Evolutionary conservation across 2,888 invertebrate species (phyloP).

Genomic region (Frankliniella intonsa): DNA sequence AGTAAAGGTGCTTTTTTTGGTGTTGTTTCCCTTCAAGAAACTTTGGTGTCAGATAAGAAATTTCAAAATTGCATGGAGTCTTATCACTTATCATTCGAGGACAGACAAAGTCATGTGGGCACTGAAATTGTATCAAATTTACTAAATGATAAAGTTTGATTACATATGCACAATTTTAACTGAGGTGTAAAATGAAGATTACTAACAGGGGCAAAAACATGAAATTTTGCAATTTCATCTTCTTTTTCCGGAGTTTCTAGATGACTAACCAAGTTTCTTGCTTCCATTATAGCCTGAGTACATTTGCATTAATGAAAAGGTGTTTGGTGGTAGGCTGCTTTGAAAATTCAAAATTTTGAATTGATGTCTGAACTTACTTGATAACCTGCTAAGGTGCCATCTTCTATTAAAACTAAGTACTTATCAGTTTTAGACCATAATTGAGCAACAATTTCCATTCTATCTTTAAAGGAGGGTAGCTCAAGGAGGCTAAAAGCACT

Average conservation of each 20-base stretch:
- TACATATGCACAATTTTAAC: constrained; percentile 24
- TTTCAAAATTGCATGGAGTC: constrained; percentile 74
- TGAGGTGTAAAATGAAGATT: constrained; percentile 34
- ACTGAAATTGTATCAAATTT: constrained; percentile 51
- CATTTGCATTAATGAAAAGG: constrained; percentile 34
- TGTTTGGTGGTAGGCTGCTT: constrained; percentile 28
- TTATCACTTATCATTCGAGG: constrained; percentile 62
- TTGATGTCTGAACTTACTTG: constrained; percentile 47
- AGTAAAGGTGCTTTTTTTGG: constrained; percentile 58
- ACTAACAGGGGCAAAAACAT: constrained; percentile 73
- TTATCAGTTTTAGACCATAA: constrained; percentile 83
- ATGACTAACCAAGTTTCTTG: constrained; percentile 71
- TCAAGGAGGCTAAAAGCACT: constrained; percentile 79
- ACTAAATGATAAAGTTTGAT: constrained; percentile 30
- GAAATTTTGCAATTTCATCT: constrained; percentile 48
- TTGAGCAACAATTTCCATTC: constrained; percentile 66
- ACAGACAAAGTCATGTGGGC: constrained; percentile 76
- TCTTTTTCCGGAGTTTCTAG: constrained; percentile 41
- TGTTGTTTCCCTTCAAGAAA: constrained; percentile 51
- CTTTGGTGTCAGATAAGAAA: constrained; percentile 53
- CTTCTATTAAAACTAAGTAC: constrained; percentile 78
- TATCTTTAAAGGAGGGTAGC: constrained; percentile 59
- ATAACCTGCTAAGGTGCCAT: constrained; percentile 78
- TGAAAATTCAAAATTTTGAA: constrained; percentile 29
- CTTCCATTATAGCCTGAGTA: constrained; percentile 66